Conservation (phyloP, 2,888 invertebrate genomes). For the Buathra laborator region DNA sequence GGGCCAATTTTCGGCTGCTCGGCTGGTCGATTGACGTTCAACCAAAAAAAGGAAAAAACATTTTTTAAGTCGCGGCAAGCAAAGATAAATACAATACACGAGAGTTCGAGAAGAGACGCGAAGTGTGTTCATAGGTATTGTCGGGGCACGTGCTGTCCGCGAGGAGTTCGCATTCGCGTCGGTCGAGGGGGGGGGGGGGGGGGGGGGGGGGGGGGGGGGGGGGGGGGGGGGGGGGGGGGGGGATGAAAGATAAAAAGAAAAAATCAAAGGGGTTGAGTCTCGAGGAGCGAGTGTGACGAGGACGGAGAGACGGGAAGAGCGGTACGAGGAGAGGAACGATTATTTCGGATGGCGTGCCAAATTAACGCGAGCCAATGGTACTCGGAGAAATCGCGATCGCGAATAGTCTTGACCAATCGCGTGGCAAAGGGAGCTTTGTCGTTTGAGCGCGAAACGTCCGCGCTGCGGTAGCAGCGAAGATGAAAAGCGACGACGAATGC, state of each 20-base stretch:
- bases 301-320: neutral
- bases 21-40: slow-evolving; percentile 58
- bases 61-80: slow-evolving; percentile 3
- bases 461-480: neutral
- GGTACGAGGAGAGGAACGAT: slow-evolving; percentile 23
- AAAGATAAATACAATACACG: slow-evolving; percentile 21
- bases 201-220: neutral
- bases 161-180: too few relatives aligned
- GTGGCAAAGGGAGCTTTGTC: neutral
- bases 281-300: neutral
- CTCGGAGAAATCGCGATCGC: slow-evolving; percentile 31
- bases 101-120: slow-evolving; percentile 27
- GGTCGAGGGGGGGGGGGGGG: neutral
- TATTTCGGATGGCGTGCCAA: slow-evolving; percentile 62
- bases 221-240: neutral
- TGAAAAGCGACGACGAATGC: slow-evolving; percentile 16
- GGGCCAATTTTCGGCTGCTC: slow-evolving; percentile 46
- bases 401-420: slow-evolving; percentile 44
- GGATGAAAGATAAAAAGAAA: neutral
- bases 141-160: too few relatives aligned
- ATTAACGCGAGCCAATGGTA: slow-evolving; percentile 45
- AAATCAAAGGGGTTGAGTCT: neutral
- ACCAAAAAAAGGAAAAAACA: slow-evolving; percentile 18
- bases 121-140: too few relatives aligned
- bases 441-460: neutral